Base-by-base conservation (phyloP, 2,888 invertebrate species). In the Tenodera sinensis region DNA sequence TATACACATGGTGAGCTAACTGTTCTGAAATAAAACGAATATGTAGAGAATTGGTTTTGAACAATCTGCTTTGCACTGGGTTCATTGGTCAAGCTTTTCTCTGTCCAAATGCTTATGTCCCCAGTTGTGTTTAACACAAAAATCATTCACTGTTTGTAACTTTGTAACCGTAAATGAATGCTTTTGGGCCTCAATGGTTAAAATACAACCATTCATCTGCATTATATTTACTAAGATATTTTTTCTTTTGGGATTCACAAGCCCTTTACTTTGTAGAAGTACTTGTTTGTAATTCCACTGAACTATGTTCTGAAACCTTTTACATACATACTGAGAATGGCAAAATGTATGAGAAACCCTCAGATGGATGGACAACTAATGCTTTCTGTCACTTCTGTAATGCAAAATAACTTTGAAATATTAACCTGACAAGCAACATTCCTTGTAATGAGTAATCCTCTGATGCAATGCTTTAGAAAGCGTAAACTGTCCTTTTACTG, bases 341-440 rank as follows among this genome's bases (percentile, higher is more conserved):
- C 47, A 34, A 34, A 27, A 25, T 87, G 82, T 28, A 87, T 27
- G 30, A n/a, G 28, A 85, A n/a, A 84, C 88, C 85, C 88, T 88
- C 88, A 88, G 88, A 88, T 88, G 88, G 88, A 88, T 88, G 88
- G 81, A 82, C 88, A 88, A 88, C 84, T 85, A 84, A 88, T 88
- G 81, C 81, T n/a, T 42, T n/a, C 15, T 27, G 25, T 71, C 54
- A 71, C 6, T 25, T 71, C 20, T 20, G 20, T 25, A 71, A 20
- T 71, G 54, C 54, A 71, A 71, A 71, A 71, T 71, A 71, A 71
- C 25, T 14, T 20, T 20, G 54, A 71, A 71, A 71, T 71, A 71
- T 42, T 12, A 42, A 20, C 15, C 54, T 71, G 25, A 20, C 54
- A 20, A 20, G 54, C 25, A 71, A 20, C 54, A 71, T 3, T 20